A percentile compares a stretch with the other conserved stretches of the same genome.
phyloP scores from a whole-genome alignment of 2,888 invertebrate species.

The Geotrupes spiniger region DNA sequence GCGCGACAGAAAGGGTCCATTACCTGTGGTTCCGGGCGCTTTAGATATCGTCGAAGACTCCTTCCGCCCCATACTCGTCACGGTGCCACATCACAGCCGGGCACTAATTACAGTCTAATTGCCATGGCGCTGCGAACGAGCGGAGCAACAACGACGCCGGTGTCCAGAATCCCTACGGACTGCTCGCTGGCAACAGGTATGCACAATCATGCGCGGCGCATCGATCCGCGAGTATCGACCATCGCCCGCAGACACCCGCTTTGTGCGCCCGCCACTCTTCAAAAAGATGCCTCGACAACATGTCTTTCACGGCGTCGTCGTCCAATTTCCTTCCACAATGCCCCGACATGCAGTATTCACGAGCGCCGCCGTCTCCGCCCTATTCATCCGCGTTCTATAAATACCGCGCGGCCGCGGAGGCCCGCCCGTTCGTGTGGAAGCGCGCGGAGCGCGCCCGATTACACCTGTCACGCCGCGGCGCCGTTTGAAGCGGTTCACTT shows the following conservation, averaged over 20 bases:
- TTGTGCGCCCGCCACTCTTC: constrained; percentile 17
- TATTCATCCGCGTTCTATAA: constrained; percentile 18
- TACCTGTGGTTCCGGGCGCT: constrained; percentile 16
- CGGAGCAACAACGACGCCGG: constrained; percentile 28
- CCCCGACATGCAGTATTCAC: constrained; percentile 24
- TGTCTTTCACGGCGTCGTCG: constrained; percentile 16
- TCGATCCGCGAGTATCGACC: constrained; percentile 22
- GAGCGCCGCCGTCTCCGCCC: constrained; percentile 9
- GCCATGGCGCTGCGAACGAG: constrained; percentile 25
- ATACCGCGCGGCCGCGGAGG: constrained; percentile 13
- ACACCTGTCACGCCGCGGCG: constrained; percentile 29
- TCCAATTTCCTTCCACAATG: constrained; percentile 27
- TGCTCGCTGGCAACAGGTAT: constrained; percentile 41
- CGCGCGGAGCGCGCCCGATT: constrained; percentile 22
- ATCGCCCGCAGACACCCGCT: constrained; percentile 14
- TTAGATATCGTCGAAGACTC: constrained; percentile 5
- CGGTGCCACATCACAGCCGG: constrained; percentile 22
- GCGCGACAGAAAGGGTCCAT: constrained; percentile 6
- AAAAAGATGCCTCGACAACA: no score
- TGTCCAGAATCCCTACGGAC: constrained; percentile 31
- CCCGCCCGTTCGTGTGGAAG: constrained; percentile 24
- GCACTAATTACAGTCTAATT: constrained; percentile 29
- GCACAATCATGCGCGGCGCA: constrained; percentile 31
- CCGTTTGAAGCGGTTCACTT: constrained; percentile 37
- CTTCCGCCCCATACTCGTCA: constrained; percentile 15